Conservation (phyloP, 2,113 vertebrate species). For the Nesoenas mayeri region DNA sequence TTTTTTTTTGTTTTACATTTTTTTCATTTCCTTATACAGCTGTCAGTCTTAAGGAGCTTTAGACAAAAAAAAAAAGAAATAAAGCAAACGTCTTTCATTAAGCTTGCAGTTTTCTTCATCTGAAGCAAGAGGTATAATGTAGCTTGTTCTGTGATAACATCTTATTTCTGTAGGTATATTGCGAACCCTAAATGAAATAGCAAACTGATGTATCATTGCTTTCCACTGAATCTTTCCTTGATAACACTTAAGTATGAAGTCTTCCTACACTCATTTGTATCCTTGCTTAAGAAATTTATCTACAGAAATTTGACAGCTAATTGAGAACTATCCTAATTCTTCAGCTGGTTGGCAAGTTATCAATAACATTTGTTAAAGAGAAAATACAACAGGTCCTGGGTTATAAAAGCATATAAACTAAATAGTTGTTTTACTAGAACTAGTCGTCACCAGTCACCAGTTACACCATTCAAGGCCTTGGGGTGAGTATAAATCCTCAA, state of each 20-base stretch:
- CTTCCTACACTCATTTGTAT: neutral
- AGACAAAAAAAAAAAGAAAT: neutral
- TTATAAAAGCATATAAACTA: neutral
- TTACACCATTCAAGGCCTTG: neutral
- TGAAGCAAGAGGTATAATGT: neutral
- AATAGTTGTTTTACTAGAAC: neutral
- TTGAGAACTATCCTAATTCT: neutral
- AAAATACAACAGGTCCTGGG: neutral
- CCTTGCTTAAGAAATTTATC: neutral
- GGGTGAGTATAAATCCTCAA: neutral
- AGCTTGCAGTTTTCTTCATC: neutral
- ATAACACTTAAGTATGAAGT: neutral
- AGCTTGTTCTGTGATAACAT: neutral
- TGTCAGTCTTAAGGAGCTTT: conserved; percentile 22
- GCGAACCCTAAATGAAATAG: conserved; percentile 23
- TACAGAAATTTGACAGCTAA: neutral
- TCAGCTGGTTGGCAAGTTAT: neutral
- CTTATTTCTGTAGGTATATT: neutral
- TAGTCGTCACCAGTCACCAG: neutral
- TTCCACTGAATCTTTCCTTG: neutral
- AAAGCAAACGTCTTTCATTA: conserved; percentile 51
- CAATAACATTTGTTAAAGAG: neutral
- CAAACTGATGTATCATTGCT: neutral
- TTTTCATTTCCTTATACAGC: conserved; percentile 30
- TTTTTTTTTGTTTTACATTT: neutral